Conservation (phyloP, 2,888 invertebrate species). For the Charanyca ferruginea region DNA sequence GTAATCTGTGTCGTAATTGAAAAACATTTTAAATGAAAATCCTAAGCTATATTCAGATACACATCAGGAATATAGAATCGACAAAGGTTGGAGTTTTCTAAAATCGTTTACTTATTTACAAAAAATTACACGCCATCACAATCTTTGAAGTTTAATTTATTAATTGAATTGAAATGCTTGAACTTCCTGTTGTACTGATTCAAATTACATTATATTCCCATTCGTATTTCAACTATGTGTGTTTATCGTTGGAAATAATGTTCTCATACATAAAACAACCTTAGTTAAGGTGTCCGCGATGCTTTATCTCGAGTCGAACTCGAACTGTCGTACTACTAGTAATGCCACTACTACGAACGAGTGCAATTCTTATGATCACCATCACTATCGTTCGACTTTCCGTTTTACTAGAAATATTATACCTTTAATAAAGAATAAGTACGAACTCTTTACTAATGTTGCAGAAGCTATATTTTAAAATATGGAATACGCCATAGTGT, state of each 20-base stretch:
- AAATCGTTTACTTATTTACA: constrained; percentile 12
- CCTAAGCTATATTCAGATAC: constrained; percentile 12
- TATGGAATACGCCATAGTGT: constrained; percentile 25
- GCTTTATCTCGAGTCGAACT: constrained; percentile 19
- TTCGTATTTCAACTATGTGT: constrained; percentile 8
- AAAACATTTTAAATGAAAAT: neutral
- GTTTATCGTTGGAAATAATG: constrained; percentile 8
- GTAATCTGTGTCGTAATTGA: constrained; percentile 16
- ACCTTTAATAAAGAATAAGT: constrained; percentile 48
- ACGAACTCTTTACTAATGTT: constrained; percentile 35
- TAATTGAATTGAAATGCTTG: constrained; percentile 11
- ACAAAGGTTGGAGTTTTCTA: constrained; percentile 28
- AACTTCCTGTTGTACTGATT: constrained; percentile 14
- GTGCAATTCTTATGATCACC: constrained; percentile 52
- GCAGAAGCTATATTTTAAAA: constrained; percentile 43
- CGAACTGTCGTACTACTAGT: neutral
- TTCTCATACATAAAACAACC: constrained; percentile 14
- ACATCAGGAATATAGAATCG: constrained; percentile 16
- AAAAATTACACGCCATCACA: constrained; percentile 4
- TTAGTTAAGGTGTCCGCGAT: constrained; percentile 27
- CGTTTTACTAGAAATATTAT: constrained; percentile 53
- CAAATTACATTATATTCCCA: no score
- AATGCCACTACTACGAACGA: constrained; percentile 42
- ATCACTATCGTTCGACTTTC: constrained; percentile 53
- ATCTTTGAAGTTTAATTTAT: constrained; percentile 2